These are phyloP conservation scores for Thymelicus acteon DNA, from an alignment of 2,888 invertebrate genomes.

Conservation along the genomic window DNA sequence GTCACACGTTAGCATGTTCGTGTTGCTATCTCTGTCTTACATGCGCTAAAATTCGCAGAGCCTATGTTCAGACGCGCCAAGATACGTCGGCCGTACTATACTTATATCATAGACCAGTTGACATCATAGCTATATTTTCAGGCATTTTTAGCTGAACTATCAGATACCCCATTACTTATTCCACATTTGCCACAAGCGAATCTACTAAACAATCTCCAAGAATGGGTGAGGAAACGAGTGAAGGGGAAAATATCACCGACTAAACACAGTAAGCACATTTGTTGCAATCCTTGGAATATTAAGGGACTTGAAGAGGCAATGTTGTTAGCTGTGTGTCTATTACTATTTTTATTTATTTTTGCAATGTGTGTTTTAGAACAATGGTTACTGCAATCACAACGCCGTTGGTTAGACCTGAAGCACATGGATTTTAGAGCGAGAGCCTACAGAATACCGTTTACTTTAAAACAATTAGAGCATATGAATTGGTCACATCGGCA, in stretches of 20 bases:
- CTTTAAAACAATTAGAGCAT: constrained; percentile 59
- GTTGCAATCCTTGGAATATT: too few species aligned
- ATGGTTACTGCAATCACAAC: constrained; percentile 92
- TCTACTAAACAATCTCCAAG: constrained; percentile 65
- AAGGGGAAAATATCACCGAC: constrained; percentile 59
- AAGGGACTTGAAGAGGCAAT: too few species aligned
- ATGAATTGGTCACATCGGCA: constrained; percentile 69
- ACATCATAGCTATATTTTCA: constrained; percentile 51
- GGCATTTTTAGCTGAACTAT: constrained; percentile 71
- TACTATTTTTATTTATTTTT: too few species aligned
- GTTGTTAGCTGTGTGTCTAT: too few species aligned
- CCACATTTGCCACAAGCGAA: constrained; percentile 74
- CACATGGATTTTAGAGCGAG: constrained; percentile 68
- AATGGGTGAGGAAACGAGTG: constrained; percentile 68
- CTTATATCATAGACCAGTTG: too few species aligned
- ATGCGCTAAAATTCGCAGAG: too few species aligned
- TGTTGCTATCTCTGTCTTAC: too few species aligned
- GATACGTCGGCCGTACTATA: too few species aligned
- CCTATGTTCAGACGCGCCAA: too few species aligned
- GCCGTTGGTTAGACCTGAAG: constrained; percentile 86
- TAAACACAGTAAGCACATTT: constrained; percentile 57
- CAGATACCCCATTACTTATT: constrained; percentile 65
- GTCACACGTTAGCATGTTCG: too few species aligned
- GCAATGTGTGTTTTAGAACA: constrained; percentile 86
- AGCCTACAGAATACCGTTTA: constrained; percentile 69